phyloP scores from a whole-genome alignment of 2,888 invertebrate species.

The Scaptomyza polygonia region DNA sequence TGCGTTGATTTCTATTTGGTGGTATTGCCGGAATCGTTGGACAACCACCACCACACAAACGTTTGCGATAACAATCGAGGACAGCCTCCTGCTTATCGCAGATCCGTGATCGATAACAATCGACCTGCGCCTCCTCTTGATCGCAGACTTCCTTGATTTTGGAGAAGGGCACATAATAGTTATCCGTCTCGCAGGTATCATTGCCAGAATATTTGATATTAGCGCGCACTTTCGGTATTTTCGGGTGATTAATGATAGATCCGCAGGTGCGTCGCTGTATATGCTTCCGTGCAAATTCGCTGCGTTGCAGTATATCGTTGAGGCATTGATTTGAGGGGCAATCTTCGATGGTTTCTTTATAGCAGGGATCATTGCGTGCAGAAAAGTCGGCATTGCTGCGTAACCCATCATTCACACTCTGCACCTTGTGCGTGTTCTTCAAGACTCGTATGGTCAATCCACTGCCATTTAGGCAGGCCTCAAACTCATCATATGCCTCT shows the following conservation, averaged over 20 bases:
- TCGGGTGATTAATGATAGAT: slow-evolving; percentile 72
- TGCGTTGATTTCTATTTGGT: slow-evolving; percentile 64
- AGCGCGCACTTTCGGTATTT: slow-evolving; percentile 81
- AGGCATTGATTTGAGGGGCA: slow-evolving; percentile 40
- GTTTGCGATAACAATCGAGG: slow-evolving; percentile 73
- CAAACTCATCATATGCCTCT: slow-evolving; percentile 83
- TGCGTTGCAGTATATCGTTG: slow-evolving; percentile 51
- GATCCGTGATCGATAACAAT: slow-evolving; percentile 65
- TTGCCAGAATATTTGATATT: slow-evolving; percentile 83
- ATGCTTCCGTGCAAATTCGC: slow-evolving; percentile 43
- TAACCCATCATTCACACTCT: slow-evolving; percentile 74
- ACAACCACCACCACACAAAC: slow-evolving; percentile 54
- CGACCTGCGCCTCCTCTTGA: slow-evolving; percentile 62
- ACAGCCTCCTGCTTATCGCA: slow-evolving; percentile 67
- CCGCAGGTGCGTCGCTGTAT: slow-evolving; percentile 52
- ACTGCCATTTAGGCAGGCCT: slow-evolving; percentile 81
- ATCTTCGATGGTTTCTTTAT: slow-evolving; percentile 32
- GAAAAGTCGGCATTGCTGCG: slow-evolving; percentile 18
- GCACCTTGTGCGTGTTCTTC: slow-evolving; percentile 82
- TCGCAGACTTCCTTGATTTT: slow-evolving; percentile 76
- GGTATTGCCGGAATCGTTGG: slow-evolving; percentile 51
- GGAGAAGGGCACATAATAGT: slow-evolving; percentile 78
- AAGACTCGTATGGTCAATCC: slow-evolving; percentile 77
- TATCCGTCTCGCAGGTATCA: slow-evolving; percentile 72
- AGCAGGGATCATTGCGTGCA: slow-evolving; percentile 48